Conservation (phyloP, 2,113 vertebrate species). For the Coptodon bakossiorum region DNA sequence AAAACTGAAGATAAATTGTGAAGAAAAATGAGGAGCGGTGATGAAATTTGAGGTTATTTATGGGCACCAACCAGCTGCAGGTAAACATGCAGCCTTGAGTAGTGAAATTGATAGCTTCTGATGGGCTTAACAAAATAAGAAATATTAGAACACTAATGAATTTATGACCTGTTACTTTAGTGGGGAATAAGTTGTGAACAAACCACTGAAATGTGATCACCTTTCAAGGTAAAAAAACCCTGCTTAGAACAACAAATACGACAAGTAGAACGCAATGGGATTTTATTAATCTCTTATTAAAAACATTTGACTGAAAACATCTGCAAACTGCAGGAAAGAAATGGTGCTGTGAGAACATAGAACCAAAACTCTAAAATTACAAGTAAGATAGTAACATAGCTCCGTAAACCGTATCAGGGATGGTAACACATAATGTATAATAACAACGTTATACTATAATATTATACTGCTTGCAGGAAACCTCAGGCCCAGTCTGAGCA, state of each 20-base stretch:
- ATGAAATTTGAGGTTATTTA: neutral
- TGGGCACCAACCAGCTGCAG: neutral
- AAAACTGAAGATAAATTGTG: neutral
- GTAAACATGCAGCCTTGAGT: neutral
- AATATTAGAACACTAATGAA: neutral
- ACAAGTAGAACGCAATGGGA: neutral
- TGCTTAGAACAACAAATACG: neutral
- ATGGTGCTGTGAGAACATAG: neutral
- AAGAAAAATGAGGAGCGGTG: neutral
- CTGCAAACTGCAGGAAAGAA: neutral
- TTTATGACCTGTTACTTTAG: neutral
- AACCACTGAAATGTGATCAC: neutral
- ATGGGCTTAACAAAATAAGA: neutral
- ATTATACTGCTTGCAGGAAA: neutral
- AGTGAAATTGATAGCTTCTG: neutral
- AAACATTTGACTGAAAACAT: neutral
- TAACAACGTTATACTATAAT: neutral
- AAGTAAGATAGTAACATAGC: neutral
- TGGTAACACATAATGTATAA: neutral
- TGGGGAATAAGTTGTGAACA: neutral
- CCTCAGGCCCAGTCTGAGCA: neutral
- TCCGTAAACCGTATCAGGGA: neutral
- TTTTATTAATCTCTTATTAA: neutral
- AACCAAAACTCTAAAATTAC: neutral
- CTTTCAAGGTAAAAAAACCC: neutral